Conservation (phyloP, 2,113 vertebrate genomes). For the Nothobranchius kuhntae region DNA sequence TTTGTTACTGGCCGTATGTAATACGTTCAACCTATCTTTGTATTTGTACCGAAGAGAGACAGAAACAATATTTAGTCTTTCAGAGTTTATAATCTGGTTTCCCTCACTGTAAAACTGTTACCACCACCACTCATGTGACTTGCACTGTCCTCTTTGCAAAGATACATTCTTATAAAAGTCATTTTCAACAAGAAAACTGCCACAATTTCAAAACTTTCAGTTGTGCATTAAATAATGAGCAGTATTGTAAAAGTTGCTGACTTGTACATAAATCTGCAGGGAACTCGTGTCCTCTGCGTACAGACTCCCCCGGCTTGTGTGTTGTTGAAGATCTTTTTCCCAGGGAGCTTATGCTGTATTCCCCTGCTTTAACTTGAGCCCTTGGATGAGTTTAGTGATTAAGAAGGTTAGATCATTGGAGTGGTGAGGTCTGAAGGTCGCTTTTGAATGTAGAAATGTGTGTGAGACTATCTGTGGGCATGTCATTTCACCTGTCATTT, state of each 20-base stretch:
- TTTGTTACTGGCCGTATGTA: no score
- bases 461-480: conserved; percentile 31
- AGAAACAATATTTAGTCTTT: not conserved
- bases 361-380: not conserved
- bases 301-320: not conserved
- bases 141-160: conserved; percentile 21
- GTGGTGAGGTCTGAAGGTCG: conserved; percentile 4
- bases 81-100: not conserved
- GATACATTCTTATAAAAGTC: not conserved
- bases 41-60: not conserved
- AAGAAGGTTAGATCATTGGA: conserved; percentile 8
- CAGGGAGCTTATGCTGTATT: conserved; percentile 17
- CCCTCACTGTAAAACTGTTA: conserved; percentile 16
- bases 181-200: conserved; percentile 6
- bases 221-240: conserved; percentile 4
- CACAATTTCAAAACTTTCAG: conserved; percentile 2
- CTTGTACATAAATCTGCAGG: not conserved
- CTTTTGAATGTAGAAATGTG: conserved; percentile 35
- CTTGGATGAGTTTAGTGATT: conserved; percentile 6
- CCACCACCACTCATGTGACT: conserved; percentile 33
- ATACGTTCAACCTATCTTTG: not conserved
- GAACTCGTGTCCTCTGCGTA: conserved; percentile 1
- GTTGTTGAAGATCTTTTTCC: not conserved
- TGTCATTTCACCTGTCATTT: conserved; percentile 66
- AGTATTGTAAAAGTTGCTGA: not conserved